Conservation (phyloP, 2,797 vertebrate species). For the Peromyscus eremicus region DNA sequence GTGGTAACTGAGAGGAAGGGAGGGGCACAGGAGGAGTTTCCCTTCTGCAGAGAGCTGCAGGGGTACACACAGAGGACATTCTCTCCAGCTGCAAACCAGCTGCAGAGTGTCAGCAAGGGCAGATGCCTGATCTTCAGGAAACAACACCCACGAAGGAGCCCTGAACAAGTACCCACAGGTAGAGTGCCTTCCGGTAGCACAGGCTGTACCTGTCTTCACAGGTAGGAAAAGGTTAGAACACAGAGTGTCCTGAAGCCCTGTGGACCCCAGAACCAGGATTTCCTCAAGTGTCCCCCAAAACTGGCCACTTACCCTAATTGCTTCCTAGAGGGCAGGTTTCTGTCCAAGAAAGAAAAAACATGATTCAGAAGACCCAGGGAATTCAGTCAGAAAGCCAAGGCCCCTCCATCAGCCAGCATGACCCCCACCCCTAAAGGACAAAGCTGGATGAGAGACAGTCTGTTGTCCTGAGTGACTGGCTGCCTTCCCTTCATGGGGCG, state of each 20-base stretch:
- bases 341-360: not conserved
- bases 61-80: fast-evolving
- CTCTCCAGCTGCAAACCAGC: fast-evolving
- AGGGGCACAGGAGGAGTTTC: not conserved
- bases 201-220: not conserved
- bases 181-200: not conserved
- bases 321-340: constrained; percentile 29
- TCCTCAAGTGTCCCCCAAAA: not conserved
- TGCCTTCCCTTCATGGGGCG: fast-evolving
- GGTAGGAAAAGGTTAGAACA: too few species aligned
- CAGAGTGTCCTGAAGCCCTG: not conserved
- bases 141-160: fast-evolving
- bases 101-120: fast-evolving
- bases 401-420: not conserved
- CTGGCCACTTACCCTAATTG: not conserved
- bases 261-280: not conserved
- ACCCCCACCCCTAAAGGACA: not conserved
- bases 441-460: not conserved
- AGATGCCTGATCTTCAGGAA: not conserved
- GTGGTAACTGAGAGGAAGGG: fast-evolving
- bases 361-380: not conserved
- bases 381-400: fast-evolving
- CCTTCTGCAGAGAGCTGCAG: fast-evolving
- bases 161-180: fast-evolving
- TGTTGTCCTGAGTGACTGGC: fast-evolving